phyloP scores from a whole-genome alignment of 1,140 invertebrate genomes.

The Zaprionus camerounensis region DNA sequence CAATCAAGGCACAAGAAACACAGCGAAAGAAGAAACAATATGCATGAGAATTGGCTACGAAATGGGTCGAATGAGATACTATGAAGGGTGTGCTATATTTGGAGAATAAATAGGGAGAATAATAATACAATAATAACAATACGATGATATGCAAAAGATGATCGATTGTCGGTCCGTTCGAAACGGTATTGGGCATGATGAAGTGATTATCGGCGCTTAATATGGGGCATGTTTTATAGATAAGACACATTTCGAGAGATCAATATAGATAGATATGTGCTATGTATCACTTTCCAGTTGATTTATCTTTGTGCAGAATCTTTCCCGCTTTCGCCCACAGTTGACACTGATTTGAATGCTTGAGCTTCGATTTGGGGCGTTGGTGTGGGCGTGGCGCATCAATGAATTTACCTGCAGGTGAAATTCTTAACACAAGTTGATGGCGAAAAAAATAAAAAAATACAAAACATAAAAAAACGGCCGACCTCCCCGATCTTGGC shows the following conservation, averaged over 20 bases:
- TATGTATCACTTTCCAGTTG: neutral
- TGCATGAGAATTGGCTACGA: neutral
- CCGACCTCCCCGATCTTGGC: constrained; percentile 21
- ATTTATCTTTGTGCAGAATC: neutral
- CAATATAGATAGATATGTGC: neutral
- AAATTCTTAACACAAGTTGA: constrained; percentile 15
- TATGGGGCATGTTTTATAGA: neutral
- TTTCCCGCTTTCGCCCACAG: neutral
- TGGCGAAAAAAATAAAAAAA: neutral
- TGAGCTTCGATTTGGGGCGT: constrained; percentile 5
- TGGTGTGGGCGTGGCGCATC: neutral
- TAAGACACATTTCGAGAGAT: neutral
- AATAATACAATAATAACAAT: neutral
- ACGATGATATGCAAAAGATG: constrained; percentile 10
- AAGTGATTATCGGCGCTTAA: neutral
- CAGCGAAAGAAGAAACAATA: neutral
- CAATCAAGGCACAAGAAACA: neutral
- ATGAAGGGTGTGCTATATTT: neutral
- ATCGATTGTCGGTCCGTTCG: neutral
- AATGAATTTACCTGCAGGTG: constrained; percentile 17
- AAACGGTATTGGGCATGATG: constrained; percentile 2
- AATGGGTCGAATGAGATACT: neutral
- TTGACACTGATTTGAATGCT: neutral
- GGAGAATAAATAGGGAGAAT: neutral
- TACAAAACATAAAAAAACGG: neutral